Evolutionary conservation across 35 echinoderm and acorn worm genomes (phyloP).

Genomic region (Diadema setosum): DNA sequence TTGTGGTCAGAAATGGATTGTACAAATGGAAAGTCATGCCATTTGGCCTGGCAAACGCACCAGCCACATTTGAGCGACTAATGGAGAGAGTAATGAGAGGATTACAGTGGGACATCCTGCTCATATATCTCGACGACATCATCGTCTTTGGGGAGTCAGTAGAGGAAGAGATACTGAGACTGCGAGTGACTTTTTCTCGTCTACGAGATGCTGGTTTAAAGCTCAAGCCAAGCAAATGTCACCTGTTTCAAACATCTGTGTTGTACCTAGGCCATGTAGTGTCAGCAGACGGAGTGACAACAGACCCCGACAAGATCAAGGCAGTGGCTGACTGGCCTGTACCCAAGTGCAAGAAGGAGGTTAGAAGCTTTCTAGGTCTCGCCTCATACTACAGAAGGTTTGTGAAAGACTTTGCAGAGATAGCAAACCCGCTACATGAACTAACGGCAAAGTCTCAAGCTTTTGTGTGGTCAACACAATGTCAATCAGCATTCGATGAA

Average conservation of each 20-base stretch:
- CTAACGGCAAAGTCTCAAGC: too few relatives aligned
- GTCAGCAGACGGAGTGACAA: neutral
- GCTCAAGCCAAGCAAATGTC: conserved; percentile 48
- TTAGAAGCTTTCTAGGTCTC: conserved; percentile 38
- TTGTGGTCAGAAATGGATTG: conserved; percentile 49
- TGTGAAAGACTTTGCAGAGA: conserved; percentile 15
- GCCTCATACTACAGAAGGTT: conserved; percentile 49
- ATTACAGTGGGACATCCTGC: conserved; percentile 18
- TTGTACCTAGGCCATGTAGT: conserved; percentile 58
- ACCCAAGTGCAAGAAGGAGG: neutral
- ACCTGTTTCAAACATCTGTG: conserved; percentile 15
- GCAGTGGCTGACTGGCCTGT: conserved; percentile 17
- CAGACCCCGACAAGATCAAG: conserved; percentile 30
- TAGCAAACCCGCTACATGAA: conserved; percentile 31
- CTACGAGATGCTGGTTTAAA: conserved; percentile 10
- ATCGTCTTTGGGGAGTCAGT: conserved; percentile 44
- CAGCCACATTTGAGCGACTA: conserved; percentile 56
- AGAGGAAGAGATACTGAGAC: conserved; percentile 29
- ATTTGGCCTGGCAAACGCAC: conserved; percentile 57
- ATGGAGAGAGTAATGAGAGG: conserved; percentile 60
- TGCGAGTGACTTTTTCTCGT: conserved; percentile 8
- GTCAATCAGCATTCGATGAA: too few relatives aligned
- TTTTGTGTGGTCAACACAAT: too few relatives aligned
- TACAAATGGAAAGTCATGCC: conserved; percentile 64
- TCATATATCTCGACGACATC: conserved; percentile 75